Evolutionary conservation across 2,797 vertebrate genomes (phyloP).

Genomic region (Cyprinella venusta): DNA sequence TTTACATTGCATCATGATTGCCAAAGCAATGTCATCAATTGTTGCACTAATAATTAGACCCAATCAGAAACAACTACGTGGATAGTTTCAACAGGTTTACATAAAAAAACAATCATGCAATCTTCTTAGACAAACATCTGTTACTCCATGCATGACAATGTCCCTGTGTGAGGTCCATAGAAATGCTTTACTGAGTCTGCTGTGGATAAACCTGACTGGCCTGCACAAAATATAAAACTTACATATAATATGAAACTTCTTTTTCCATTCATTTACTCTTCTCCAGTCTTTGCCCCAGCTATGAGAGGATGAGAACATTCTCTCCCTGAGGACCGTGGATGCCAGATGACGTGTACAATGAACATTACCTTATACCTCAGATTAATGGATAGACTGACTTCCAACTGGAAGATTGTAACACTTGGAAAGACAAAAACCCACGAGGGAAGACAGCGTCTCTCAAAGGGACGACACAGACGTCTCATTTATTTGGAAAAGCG

Average conservation of each 20-base stretch:
- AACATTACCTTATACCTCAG: slow-evolving; percentile 15
- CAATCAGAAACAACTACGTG: not conserved
- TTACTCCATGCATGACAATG: not conserved
- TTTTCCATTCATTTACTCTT: not conserved
- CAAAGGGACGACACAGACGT: slow-evolving; percentile 4
- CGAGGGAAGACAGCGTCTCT: slow-evolving; percentile 15
- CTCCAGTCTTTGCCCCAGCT: not conserved
- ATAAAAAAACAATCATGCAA: not conserved
- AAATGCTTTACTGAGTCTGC: not conserved
- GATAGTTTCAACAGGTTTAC: not conserved
- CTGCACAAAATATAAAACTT: not conserved
- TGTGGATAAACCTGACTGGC: too few relatives aligned
- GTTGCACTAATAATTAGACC: not conserved
- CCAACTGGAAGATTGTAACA: slow-evolving; percentile 23
- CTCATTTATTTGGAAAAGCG: not conserved
- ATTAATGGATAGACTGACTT: slow-evolving; percentile 3
- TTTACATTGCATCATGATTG: too few relatives aligned
- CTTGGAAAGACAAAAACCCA: not conserved
- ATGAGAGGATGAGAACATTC: slow-evolving; percentile 17
- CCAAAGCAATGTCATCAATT: not conserved
- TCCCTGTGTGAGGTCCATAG: not conserved
- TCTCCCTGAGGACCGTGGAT: slow-evolving; percentile 6
- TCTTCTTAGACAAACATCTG: not conserved
- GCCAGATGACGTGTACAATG: slow-evolving; percentile 8
- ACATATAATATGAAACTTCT: not conserved